Evolutionary conservation across 1,140 invertebrate species (phyloP).

Genomic region (Danaus melanippus): DNA sequence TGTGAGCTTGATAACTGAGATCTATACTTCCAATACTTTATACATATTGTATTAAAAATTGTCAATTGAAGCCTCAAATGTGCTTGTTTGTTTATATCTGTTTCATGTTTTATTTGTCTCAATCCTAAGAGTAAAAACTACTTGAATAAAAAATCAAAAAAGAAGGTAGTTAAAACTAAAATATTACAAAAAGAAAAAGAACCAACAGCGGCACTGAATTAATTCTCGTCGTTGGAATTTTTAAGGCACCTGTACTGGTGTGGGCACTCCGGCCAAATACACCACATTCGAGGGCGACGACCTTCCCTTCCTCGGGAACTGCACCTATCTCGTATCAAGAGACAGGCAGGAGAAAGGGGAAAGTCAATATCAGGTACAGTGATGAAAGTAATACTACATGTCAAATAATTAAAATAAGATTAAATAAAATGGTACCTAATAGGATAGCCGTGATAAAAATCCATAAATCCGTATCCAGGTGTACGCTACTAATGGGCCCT

Average conservation of each 20-base stretch:
- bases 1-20: constrained; percentile 69
- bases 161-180: no score
- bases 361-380: constrained; percentile 76
- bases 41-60: background rate
- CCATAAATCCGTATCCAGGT: constrained; percentile 49
- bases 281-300: constrained; percentile 82
- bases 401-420: background rate
- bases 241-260: constrained; percentile 77
- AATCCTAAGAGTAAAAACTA: no score
- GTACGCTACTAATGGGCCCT: constrained; percentile 76
- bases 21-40: background rate
- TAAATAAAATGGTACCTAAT: no score
- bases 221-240: background rate
- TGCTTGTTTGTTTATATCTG: no score
- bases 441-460: no score
- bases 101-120: no score
- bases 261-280: constrained; percentile 79
- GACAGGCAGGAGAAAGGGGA: constrained; percentile 71
- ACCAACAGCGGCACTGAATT: no score
- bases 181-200: no score
- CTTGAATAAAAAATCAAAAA: no score
- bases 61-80: no score
- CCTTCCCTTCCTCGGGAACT: constrained; percentile 82
- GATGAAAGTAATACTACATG: background rate
- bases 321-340: constrained; percentile 82